Evolutionary conservation across 2,113 vertebrate genomes (phyloP).

Genomic region (Crotalus viridis): DNA sequence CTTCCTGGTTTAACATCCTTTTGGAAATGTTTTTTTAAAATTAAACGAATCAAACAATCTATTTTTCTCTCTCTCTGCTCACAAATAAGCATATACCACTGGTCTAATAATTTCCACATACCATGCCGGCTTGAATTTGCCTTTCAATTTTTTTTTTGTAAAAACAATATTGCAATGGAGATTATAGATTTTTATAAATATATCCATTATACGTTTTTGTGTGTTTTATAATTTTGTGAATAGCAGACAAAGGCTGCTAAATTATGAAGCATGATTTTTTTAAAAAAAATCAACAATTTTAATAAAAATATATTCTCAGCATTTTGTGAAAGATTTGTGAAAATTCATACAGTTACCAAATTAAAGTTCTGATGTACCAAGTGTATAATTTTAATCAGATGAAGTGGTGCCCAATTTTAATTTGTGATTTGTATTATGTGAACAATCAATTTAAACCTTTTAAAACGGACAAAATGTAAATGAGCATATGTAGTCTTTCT

Average conservation of each 20-base stretch:
- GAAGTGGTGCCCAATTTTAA: constrained; percentile 32
- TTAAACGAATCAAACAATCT: background rate
- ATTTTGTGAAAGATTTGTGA: constrained; percentile 16
- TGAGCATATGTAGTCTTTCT: constrained; percentile 40
- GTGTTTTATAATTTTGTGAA: constrained; percentile 39
- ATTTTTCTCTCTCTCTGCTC: background rate
- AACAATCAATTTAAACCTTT: constrained; percentile 32
- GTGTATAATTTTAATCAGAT: constrained; percentile 34
- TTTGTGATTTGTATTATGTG: constrained; percentile 48
- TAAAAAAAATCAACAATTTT: constrained; percentile 35
- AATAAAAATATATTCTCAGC: constrained; percentile 45
- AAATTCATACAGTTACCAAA: constrained; percentile 45
- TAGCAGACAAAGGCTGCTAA: constrained; percentile 42
- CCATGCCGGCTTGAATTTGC: background rate
- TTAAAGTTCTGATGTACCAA: constrained; percentile 42
- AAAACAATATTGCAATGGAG: constrained; percentile 30
- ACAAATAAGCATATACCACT: background rate
- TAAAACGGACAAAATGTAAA: constrained; percentile 42
- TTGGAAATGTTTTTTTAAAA: constrained; percentile 32
- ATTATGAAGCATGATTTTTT: constrained; percentile 16
- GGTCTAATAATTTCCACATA: background rate
- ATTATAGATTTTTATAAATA: background rate
- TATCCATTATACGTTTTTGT: background rate
- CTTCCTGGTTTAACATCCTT: constrained; percentile 32
- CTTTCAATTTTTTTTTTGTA: background rate